Conservation (phyloP, 2,113 vertebrate genomes). For the Aspidoscelis tigris region DNA sequence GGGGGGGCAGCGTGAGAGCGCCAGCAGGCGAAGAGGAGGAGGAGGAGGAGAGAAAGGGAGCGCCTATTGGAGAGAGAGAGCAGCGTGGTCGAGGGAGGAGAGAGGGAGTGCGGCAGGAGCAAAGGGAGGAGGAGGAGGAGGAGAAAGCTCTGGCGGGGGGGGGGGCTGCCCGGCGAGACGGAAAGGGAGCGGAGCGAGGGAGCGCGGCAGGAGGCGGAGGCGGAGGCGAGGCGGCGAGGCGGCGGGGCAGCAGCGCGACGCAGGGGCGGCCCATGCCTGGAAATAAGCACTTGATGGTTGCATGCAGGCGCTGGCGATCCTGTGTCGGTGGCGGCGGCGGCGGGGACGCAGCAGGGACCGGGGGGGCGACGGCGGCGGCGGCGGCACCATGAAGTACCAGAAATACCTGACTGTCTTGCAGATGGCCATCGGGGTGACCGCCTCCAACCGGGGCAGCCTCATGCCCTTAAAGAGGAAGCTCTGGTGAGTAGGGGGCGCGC, state of each 20-base stretch:
- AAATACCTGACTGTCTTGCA: conserved; percentile 99
- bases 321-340: conserved; percentile 85
- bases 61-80: conserved; percentile 46
- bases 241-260: conserved; percentile 77
- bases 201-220: conserved; percentile 53
- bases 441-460: conserved; percentile 94
- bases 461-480: conserved; percentile 95
- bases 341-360: conserved; percentile 87
- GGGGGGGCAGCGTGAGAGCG: conserved; percentile 17
- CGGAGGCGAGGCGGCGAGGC: conserved; percentile 32
- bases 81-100: conserved; percentile 5
- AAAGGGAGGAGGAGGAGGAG: neutral
- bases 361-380: conserved; percentile 89
- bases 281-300: conserved; percentile 87
- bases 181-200: neutral
- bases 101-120: neutral
- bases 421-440: conserved; percentile 98
- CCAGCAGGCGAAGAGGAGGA: neutral
- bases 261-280: conserved; percentile 88
- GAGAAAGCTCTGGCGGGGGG: neutral
- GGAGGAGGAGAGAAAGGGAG: conserved; percentile 35
- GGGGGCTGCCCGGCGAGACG: conserved; percentile 27
- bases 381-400: conserved; percentile 98
- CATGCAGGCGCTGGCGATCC: conserved; percentile 89
- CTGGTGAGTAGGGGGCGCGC: conserved; percentile 86